Percentiles rank a stretch among this genome's conserved stretches.
phyloP scores from a whole-genome alignment of 2,888 invertebrate genomes.

The Scaptodrosophila latifasciaeformis region DNA sequence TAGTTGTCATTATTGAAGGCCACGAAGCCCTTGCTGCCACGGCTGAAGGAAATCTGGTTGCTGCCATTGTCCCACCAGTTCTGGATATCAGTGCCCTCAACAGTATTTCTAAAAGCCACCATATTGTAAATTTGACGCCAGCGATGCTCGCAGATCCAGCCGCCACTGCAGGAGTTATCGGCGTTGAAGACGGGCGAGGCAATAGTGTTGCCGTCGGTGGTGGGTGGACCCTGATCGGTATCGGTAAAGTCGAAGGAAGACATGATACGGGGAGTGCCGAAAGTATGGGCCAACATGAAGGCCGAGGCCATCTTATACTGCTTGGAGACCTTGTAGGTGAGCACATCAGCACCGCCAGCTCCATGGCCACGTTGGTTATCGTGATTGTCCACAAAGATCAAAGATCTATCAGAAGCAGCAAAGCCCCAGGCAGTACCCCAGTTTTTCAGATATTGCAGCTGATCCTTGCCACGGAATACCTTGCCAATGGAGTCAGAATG shows the following conservation, averaged over 20 bases:
- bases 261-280: slow-evolving; percentile 88
- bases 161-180: slow-evolving; percentile 78
- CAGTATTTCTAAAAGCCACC: slow-evolving; percentile 85
- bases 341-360: slow-evolving; percentile 78
- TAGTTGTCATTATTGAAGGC: slow-evolving; percentile 83
- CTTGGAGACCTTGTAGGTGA: slow-evolving; percentile 83
- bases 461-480: slow-evolving; percentile 78
- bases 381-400: slow-evolving; percentile 94
- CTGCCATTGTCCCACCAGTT: slow-evolving; percentile 89
- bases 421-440: slow-evolving; percentile 84
- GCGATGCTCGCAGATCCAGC: slow-evolving; percentile 90
- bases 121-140: slow-evolving; percentile 89
- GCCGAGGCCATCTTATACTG: slow-evolving; percentile 87
- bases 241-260: slow-evolving; percentile 85
- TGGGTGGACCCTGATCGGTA: slow-evolving; percentile 82
- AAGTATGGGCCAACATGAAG: slow-evolving; percentile 92
- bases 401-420: slow-evolving; percentile 78
- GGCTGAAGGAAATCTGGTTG: slow-evolving; percentile 90
- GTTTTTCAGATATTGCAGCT: slow-evolving; percentile 79
- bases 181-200: slow-evolving; percentile 80
- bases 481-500: slow-evolving; percentile 75
- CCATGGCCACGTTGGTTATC: slow-evolving; percentile 90
- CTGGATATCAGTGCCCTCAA: slow-evolving; percentile 77
- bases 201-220: slow-evolving; percentile 78
- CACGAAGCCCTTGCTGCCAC: slow-evolving; percentile 84